Evolutionary conservation across 2,113 vertebrate genomes (phyloP).

Genomic region (Gasterosteus aculeatus): DNA sequence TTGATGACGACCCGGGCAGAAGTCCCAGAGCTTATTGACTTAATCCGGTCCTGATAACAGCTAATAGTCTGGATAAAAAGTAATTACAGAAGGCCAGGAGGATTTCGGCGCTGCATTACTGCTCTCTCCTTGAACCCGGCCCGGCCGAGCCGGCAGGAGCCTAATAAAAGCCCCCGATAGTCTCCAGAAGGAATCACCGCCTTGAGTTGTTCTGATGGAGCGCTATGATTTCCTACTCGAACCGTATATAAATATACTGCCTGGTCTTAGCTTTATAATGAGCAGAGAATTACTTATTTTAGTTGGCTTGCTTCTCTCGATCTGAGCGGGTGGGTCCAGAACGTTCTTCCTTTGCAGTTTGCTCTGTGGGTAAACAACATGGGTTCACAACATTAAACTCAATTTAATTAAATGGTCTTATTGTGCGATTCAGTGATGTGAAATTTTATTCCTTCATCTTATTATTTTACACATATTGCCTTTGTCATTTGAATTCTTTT

Average conservation of each 20-base stretch:
- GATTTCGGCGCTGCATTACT: conserved; percentile 51
- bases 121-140: conserved; percentile 66
- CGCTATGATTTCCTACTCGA: background rate
- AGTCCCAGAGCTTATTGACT: conserved; percentile 71
- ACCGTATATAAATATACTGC: background rate
- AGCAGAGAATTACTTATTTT: background rate
- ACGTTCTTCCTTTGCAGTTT: background rate
- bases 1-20: conserved; percentile 63
- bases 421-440: background rate
- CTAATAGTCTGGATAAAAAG: conserved; percentile 75
- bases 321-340: background rate
- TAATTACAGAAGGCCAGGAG: conserved; percentile 71
- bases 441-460: background rate
- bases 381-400: background rate
- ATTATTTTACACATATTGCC: background rate
- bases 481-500: background rate
- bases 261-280: background rate
- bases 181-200: conserved; percentile 9
- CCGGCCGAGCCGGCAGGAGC: conserved; percentile 44
- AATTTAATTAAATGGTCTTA: background rate
- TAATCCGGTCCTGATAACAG: conserved; percentile 75
- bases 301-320: background rate
- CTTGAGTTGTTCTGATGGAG: conserved; percentile 10
- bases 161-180: conserved; percentile 25
- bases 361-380: background rate